phyloP scores from a whole-genome alignment of 2,113 vertebrate species.

The Azemiops feae region DNA sequence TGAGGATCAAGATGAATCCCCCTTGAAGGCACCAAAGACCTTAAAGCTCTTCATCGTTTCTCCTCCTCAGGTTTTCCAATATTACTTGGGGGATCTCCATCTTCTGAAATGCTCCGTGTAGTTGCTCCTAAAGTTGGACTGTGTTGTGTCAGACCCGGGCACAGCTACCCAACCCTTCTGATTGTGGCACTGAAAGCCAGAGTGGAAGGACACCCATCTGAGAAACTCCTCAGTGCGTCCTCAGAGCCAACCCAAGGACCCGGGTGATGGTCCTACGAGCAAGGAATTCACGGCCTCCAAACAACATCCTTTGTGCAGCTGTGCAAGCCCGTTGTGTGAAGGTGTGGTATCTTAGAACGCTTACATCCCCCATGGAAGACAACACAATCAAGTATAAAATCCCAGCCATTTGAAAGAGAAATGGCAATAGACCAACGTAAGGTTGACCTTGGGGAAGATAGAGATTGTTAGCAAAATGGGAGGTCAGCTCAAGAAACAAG shows the following conservation, averaged over 20 bases:
- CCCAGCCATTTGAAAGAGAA: background rate
- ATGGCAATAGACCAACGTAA: background rate
- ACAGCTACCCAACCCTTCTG: background rate
- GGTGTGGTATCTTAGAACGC: background rate
- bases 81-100: background rate
- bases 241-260: background rate
- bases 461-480: background rate
- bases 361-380: background rate
- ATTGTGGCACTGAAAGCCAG: background rate
- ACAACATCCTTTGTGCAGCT: background rate
- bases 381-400: background rate
- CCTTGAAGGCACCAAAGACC: background rate
- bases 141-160: background rate
- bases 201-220: background rate
- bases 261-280: background rate
- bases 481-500: background rate
- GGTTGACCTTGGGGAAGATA: background rate
- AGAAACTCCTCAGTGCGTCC: background rate
- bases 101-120: background rate
- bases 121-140: background rate
- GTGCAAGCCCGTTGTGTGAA: background rate
- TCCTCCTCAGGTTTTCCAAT: background rate
- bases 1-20: background rate
- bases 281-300: background rate
- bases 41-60: background rate